phyloP scores from a whole-genome alignment of 2,888 invertebrate genomes.

The Toxonevra muliebris region DNA sequence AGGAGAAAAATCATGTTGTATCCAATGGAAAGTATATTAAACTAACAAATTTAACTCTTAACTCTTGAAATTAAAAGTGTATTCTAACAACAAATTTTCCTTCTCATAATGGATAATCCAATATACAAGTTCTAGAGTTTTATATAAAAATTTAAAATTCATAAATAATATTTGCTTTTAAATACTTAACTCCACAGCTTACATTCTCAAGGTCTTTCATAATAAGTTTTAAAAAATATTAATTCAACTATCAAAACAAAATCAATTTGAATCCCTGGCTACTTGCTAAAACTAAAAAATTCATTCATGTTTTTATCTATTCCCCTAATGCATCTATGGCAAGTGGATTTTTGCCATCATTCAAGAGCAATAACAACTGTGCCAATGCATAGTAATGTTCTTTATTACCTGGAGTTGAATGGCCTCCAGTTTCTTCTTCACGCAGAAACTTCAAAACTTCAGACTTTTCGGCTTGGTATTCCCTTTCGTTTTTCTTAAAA shows the following conservation, averaged over 20 bases:
- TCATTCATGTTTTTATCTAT: conserved; percentile 31
- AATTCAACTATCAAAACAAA: not conserved
- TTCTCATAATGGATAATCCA: too few relatives aligned
- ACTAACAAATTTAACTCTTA: too few relatives aligned
- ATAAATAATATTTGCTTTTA: conserved; percentile 16
- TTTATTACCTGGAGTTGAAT: conserved; percentile 73
- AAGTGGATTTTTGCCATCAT: conserved; percentile 56
- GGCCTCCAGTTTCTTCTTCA: conserved; percentile 84
- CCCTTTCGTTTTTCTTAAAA: conserved; percentile 94
- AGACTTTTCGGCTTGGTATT: conserved; percentile 86
- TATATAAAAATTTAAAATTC: too few relatives aligned
- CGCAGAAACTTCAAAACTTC: conserved; percentile 91
- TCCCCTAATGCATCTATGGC: conserved; percentile 51
- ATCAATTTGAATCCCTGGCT: too few relatives aligned
- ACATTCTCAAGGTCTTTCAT: conserved; percentile 52
- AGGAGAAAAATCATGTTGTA: too few relatives aligned
- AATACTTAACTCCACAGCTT: not conserved
- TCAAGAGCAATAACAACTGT: conserved; percentile 54
- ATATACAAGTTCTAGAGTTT: too few relatives aligned
- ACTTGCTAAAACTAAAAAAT: conserved; percentile 7
- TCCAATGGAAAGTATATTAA: too few relatives aligned
- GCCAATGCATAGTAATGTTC: conserved; percentile 56
- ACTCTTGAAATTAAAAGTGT: too few relatives aligned
- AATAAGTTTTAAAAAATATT: conserved; percentile 51
- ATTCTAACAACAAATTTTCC: too few relatives aligned